A percentile compares a stretch with the other conserved stretches of the same genome.
These are phyloP conservation scores for Tonatia bakeri DNA, from an alignment of 2,113 vertebrate genomes.

Conservation along the genomic window DNA sequence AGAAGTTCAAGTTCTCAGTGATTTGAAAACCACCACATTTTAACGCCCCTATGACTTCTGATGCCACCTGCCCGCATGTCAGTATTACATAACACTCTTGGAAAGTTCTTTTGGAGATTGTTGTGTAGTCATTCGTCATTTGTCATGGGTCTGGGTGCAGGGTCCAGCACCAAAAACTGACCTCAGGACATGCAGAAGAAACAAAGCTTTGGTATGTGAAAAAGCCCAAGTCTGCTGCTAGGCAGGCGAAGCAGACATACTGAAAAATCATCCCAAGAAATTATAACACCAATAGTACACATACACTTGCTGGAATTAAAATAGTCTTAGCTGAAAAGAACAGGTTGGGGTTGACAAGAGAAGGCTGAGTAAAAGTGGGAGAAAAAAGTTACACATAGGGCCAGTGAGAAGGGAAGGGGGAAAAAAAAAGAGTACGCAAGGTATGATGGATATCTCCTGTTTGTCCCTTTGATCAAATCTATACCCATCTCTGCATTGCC, in stretches of 20 bases:
- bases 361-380: neutral
- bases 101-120: neutral
- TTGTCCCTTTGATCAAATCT: neutral
- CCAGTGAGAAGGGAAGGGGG: neutral
- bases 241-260: neutral
- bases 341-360: neutral
- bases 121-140: neutral
- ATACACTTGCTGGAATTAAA: neutral
- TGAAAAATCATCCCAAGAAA: neutral
- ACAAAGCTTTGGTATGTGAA: neutral
- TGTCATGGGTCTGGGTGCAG: neutral
- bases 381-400: neutral
- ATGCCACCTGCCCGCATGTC: neutral
- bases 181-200: neutral
- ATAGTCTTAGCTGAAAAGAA: neutral
- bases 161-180: neutral
- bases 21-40: neutral
- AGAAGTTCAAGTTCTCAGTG: constrained; percentile 9
- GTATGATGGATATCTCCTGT: neutral
- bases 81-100: neutral
- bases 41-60: neutral
- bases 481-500: neutral
- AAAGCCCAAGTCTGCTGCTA: neutral
- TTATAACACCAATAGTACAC: neutral
- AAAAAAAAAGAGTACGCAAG: neutral